Conservation (phyloP, 2,888 invertebrate genomes). For the Yponomeuta plumbellus region DNA sequence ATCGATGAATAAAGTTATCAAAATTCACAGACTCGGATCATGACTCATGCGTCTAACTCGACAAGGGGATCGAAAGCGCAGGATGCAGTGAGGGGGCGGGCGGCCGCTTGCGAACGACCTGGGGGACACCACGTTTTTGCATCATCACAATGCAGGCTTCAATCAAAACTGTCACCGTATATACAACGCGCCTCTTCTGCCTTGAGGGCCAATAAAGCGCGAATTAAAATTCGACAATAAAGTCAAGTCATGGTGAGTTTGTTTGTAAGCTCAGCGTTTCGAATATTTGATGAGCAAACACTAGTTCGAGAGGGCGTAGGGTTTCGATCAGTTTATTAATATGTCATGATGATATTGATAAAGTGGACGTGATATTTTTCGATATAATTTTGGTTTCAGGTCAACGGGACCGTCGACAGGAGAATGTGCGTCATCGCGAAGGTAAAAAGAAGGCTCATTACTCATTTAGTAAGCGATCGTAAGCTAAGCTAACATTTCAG, state of each 20-base stretch:
- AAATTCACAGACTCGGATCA: slow-evolving; percentile 2
- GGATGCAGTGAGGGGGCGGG: slow-evolving; percentile 41
- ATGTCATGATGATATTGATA: not conserved
- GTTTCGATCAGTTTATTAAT: not conserved
- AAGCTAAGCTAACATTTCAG: too few relatives aligned
- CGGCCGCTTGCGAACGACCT: slow-evolving; percentile 23
- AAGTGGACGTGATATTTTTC: too few relatives aligned
- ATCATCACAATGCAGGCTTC: slow-evolving; percentile 51
- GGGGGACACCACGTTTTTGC: slow-evolving; percentile 26
- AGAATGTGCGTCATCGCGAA: too few relatives aligned
- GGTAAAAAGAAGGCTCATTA: too few relatives aligned
- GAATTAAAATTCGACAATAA: slow-evolving; percentile 54
- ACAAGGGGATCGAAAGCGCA: not conserved
- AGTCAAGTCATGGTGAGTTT: slow-evolving; percentile 54
- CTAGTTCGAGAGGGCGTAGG: slow-evolving; percentile 25
- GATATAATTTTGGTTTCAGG: too few relatives aligned
- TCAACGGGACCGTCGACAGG: too few relatives aligned
- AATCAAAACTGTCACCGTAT: slow-evolving; percentile 45
- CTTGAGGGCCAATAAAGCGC: slow-evolving; percentile 44
- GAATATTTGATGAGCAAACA: slow-evolving; percentile 46
- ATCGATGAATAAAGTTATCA: slow-evolving; percentile 7
- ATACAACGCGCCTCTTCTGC: slow-evolving; percentile 44
- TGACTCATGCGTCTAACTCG: slow-evolving; percentile 26
- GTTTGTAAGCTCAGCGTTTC: slow-evolving; percentile 43
- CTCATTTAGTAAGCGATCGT: too few relatives aligned